Evolutionary conservation across 2,113 vertebrate genomes (phyloP), one percentile per base, ranked within the genome.

Genomic region (Ascaphus truei): DNA sequence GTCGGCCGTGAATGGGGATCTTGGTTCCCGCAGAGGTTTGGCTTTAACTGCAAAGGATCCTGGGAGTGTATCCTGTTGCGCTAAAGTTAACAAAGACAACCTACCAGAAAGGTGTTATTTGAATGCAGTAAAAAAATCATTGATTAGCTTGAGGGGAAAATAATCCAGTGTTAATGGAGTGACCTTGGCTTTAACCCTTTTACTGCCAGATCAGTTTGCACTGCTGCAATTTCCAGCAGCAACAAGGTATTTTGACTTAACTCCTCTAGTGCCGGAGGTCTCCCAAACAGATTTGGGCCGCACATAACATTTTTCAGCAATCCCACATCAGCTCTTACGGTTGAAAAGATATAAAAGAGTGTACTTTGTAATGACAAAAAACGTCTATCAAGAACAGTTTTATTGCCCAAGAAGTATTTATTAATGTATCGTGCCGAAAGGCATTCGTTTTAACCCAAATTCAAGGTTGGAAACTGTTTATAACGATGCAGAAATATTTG

Each of bases 321-420:
- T 30, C 13, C 37, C n/a, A n/a, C n/a, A n/a, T 41, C 37, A 10
- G n/a, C 48, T 47, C 33, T 15, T 47, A 31, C 29, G 39, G 41
- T 45, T 47, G 25, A 4, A 18, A 12, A 31, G 27, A 47, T 48
- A 48, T 15, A 29, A 48, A 47, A n/a, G n/a, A n/a, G n/a, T 26
- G 33, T 41, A 48, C 45, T 62, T 62, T 33, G 10, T 7, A 30
- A 27, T 15, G 41, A 62, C 16, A 47, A 30, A 27, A 31, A 31
- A 33, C 10, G 16, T 52, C 48, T 36, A 15, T 50, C 37, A 22
- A 8, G 26, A 37, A 50, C 29, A 30, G 41, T 56, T 68, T 47
- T 33, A 59, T 59, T 59, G 66, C 48, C 55, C 45, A 39, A n/a
- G 23, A 68, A 59, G 66, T 68, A 68, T 68, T 68, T 68, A 68